These are phyloP conservation scores for Plecotus auritus DNA, from an alignment of 2,113 vertebrate species.

Conservation along the genomic window DNA sequence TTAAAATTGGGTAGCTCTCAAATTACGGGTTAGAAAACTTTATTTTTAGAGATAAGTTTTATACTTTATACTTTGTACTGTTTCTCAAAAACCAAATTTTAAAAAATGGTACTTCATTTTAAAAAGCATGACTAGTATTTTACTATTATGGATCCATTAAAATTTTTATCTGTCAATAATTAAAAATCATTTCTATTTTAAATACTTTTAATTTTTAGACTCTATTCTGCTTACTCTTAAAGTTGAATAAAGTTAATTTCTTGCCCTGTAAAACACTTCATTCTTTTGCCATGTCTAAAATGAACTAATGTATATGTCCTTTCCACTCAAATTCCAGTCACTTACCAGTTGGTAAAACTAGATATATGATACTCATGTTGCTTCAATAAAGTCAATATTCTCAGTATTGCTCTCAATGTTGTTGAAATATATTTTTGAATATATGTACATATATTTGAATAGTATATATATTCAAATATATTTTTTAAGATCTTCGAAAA, in stretches of 20 bases:
- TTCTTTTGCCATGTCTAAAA: slow-evolving; percentile 21
- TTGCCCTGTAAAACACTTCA: not conserved
- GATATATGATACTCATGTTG: not conserved
- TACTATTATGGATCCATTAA: not conserved
- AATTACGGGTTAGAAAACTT: slow-evolving; percentile 46
- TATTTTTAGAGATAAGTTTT: slow-evolving; percentile 68
- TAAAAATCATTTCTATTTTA: slow-evolving; percentile 11
- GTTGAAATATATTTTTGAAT: not conserved
- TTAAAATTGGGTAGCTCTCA: slow-evolving; percentile 44
- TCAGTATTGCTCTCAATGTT: not conserved
- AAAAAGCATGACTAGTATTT: not conserved
- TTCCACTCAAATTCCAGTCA: not conserved
- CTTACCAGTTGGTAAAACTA: not conserved
- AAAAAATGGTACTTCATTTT: slow-evolving; percentile 20
- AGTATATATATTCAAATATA: not conserved
- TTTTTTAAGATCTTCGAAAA: not conserved
- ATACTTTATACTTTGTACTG: slow-evolving; percentile 26
- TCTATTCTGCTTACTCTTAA: slow-evolving; percentile 19
- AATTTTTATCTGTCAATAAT: slow-evolving; percentile 7
- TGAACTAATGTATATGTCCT: not conserved
- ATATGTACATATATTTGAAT: not conserved
- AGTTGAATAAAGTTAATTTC: not conserved
- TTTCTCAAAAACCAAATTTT: slow-evolving; percentile 43
- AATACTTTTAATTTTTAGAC: slow-evolving; percentile 7
- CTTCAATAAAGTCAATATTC: not conserved